Percentiles rank a stretch among this genome's conserved stretches.
Conservation (phyloP, 2,888 invertebrate species). For the Nomada fabriciana region DNA sequence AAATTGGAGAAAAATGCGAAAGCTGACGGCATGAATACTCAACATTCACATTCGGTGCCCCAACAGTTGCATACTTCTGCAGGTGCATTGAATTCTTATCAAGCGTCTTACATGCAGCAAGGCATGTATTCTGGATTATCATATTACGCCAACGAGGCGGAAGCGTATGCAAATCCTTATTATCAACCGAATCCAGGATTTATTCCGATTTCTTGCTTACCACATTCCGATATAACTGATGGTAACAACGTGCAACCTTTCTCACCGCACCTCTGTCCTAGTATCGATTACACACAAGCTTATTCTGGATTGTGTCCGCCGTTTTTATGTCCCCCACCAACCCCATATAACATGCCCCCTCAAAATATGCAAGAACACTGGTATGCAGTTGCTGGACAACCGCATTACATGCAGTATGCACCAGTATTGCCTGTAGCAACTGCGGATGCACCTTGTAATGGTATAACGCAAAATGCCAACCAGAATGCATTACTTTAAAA, state of each 20-base stretch:
- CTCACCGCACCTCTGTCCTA: constrained; percentile 61
- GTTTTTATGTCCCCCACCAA: constrained; percentile 72
- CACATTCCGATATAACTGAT: constrained; percentile 70
- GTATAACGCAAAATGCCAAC: constrained; percentile 15
- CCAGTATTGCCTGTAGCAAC: constrained; percentile 35
- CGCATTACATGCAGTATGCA: constrained; percentile 70
- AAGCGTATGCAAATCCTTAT: constrained; percentile 64
- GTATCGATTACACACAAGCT: constrained; percentile 65
- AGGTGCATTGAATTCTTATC: constrained; percentile 60
- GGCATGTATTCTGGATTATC: constrained; percentile 69
- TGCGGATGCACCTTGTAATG: constrained; percentile 42
- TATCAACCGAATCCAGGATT: constrained; percentile 70
- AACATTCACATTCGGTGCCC: constrained; percentile 35
- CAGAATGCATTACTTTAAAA: constrained; percentile 32
- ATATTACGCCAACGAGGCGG: constrained; percentile 70
- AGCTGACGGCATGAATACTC: constrained; percentile 31
- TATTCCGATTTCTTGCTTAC: constrained; percentile 71
- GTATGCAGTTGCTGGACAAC: constrained; percentile 74
- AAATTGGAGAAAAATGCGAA: constrained; percentile 46
- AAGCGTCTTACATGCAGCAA: constrained; percentile 69
- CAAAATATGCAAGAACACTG: constrained; percentile 75
- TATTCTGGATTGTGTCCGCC: constrained; percentile 72
- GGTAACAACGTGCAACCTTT: constrained; percentile 61
- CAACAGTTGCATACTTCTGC: constrained; percentile 41
- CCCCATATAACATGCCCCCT: constrained; percentile 56